Evolutionary conservation across 2,113 vertebrate genomes (phyloP), one percentile per base, ranked within the genome.

Genomic region (Phrynosoma blainvillii): DNA sequence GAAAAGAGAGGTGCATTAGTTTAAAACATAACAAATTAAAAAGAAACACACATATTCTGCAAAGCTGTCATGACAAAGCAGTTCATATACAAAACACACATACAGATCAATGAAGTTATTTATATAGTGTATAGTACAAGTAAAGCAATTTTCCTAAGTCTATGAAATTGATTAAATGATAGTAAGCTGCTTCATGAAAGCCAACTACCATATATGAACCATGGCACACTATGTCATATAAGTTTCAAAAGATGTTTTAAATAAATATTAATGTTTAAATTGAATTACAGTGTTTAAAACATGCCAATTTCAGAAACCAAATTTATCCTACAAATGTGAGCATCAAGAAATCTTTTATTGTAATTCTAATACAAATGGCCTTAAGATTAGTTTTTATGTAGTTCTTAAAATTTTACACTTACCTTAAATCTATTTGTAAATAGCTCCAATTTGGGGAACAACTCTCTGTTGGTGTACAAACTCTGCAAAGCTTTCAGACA

Each of bases 361-460:
- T 77, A 47, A 47, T 47, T 5, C 47, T 47, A 47, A 79, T 70
- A n/a, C 12, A 74, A 11, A 66, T 42, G 4, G 30, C 11, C 6
- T 2, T 83, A 65, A 68, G 79, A 74, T 74, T 76, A 76, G 30
- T 18, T 81, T 30, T 90, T 86, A 52, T 82, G 52, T 78, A 71
- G 36, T 90, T 65, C 79, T 88, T 88, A 88, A 91, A 92, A 21
- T 16, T 75, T 85, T 1, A 74, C 32, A 40, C 96, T 94, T 97
- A 99, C 99, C 98, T 99, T 99, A 94, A 99, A 99, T 95, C 99
- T 97, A 91, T 99, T 99, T 75, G 99, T 99, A 95, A 99, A 99
- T 73, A 99, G 98, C 94, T 99, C 99, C 90, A 99, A 96, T 93
- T 99, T 99, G 79, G 99, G 98, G 87, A 99, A 99, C 89, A 99